Evolutionary conservation across 2,888 invertebrate species (phyloP).

Genomic region (Rhogogaster chlorosoma): DNA sequence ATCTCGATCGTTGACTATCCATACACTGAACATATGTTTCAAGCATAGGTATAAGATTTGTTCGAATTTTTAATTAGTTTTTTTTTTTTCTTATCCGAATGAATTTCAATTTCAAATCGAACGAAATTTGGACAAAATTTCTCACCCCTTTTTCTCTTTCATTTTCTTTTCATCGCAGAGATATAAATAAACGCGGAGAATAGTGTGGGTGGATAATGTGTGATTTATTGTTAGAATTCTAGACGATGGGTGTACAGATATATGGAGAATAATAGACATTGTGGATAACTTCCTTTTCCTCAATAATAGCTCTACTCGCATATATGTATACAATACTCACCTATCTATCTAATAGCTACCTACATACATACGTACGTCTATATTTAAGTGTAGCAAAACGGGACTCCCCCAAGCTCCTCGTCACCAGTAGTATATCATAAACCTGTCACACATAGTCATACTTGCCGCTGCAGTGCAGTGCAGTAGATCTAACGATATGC

Average conservation of each 20-base stretch:
- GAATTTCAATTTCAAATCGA: too few relatives aligned
- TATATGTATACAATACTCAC: not conserved
- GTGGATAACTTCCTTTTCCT: not conserved
- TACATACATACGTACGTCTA: not conserved
- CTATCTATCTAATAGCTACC: not conserved
- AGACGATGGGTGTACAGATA: not conserved
- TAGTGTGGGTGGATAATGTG: not conserved
- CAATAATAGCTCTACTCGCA: not conserved
- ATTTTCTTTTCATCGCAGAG: too few relatives aligned
- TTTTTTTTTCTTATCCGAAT: too few relatives aligned
- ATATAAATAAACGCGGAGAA: not conserved
- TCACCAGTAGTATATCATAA: slow-evolving; percentile 60
- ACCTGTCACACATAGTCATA: slow-evolving; percentile 55
- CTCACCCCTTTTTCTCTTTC: too few relatives aligned
- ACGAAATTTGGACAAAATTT: too few relatives aligned
- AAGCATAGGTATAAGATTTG: not conserved
- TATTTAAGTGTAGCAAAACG: slow-evolving; percentile 2
- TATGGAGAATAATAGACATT: not conserved
- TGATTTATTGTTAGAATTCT: not conserved
- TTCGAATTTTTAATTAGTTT: too few relatives aligned
- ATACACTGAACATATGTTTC: not conserved
- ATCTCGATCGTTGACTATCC: not conserved
- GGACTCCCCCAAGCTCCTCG: slow-evolving; percentile 55
- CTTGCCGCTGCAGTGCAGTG: slow-evolving; percentile 39
- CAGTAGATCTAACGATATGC: slow-evolving; percentile 58